Evolutionary conservation across 1,140 invertebrate genomes (phyloP), one percentile per base, ranked within the genome.

Genomic region (Meteorus sp.): DNA sequence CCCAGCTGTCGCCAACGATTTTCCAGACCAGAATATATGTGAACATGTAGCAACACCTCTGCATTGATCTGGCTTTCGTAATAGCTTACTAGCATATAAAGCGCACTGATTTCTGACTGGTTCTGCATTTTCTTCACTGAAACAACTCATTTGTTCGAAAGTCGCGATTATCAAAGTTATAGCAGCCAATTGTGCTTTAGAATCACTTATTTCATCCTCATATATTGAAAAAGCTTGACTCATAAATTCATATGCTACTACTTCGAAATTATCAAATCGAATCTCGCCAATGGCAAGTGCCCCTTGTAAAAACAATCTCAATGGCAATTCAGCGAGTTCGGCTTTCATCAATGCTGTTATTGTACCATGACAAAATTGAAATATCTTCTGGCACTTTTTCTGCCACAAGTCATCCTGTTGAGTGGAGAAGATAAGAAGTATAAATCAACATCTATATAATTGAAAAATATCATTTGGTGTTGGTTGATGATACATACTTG

Each of bases 171-270:
- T 95, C 1, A 99, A 81, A 0, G 94, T 95, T 43, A 99, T 95
- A 13, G 95, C 95, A 1, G 95, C 91, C 43, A 99, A 79, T 76
- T 99, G 97, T 23, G 95, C 93, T 75, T 98, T 97, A 44, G 94
- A 97, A 72, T 99, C 97, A 5, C 93, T 94, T 66, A 99, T 97
- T 80, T 99, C 97, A 75, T 99, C 97, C 77, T 99, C 97, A 70
- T 99, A 99, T 47, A 99, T 81, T 0, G 95, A 95, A 78, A 99
- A 98, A 0, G 95, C 95, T 85, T 98, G 96, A 20, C 97, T 97
- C 72, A 99, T 89, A 72, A 97, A 99, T 78, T 99, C 97, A 79
- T 99, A 99, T 0, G 96, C 95, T 0, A 99, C 90, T 33, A 94
- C 93, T 81, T 98, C 95, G 73, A 94, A 91, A 74, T 96, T 95